Evolutionary conservation across 2,888 invertebrate genomes (phyloP), one percentile per base, ranked within the genome.

Genomic region (Epistrophe grossulariae): DNA sequence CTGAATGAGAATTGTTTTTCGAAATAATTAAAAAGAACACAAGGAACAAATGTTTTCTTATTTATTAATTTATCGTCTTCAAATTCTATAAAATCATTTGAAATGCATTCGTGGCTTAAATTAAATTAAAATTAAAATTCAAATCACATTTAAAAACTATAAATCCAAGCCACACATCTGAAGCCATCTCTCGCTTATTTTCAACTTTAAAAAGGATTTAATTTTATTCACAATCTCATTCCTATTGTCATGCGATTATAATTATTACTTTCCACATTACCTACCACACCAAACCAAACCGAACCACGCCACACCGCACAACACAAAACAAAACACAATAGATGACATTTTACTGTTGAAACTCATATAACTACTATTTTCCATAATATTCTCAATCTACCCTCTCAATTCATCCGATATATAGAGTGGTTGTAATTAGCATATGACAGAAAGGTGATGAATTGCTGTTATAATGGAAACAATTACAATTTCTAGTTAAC

Each of bases 371-470:
- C 40, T 62, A 8, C 9, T 17, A 28, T 15, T 55, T 17, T 57
- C 57, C 24, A 52, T 52, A 52, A 52, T 31, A 57, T 31, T n/a
- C 59, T 35, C 17, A 13, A 60, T 52, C 43, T 45, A 78, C 73
- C 73, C 62, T 57, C 48, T 43, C 28, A 17, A 48, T 66, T 68
- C 31, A 55, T 50, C 59, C 19, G 48, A 35, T 45, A 62, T 24
- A 24, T 66, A 71, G 40, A 40, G 24, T 57, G 70, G 40, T 70
- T 66, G 71, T 77, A 87, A 87, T 87, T 87, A 87, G 79, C 87
- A 87, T 87, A 87, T 83, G 87, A 79, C 87, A 83, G 79, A 87
- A 87, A 87, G 76, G 87, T 87, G 87, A 87, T 87, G 87, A 87
- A 87, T 87, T 83, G 66, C 83, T 76, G 83, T 68, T 76, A 79